Percentiles rank a stretch among this genome's conserved stretches.
These are phyloP conservation scores for Heliornis fulica DNA, from an alignment of 2,113 vertebrate genomes.

Conservation along the genomic window DNA sequence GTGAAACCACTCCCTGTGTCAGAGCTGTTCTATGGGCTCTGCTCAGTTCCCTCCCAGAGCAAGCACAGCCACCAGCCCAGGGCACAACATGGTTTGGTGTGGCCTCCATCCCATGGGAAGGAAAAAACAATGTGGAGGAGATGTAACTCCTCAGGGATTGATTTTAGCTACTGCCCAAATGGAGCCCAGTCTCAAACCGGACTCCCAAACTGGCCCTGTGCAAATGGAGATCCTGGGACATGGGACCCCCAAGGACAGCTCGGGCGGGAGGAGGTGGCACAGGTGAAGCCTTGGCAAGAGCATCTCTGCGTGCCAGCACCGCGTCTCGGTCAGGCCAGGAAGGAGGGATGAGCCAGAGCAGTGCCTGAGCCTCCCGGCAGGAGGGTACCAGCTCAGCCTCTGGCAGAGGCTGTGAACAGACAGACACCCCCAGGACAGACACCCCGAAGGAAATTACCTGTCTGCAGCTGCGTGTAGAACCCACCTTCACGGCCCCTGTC, in stretches of 20 bases:
- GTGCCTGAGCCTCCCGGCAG: background rate
- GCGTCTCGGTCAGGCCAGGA: background rate
- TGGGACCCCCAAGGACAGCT: fast-evolving
- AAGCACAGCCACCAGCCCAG: too few species aligned
- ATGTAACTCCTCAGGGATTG: background rate
- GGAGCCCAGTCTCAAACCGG: background rate
- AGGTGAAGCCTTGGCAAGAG: too few species aligned
- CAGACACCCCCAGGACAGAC: too few species aligned
- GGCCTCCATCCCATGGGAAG: background rate
- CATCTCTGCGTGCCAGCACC: fast-evolving
- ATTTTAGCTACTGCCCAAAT: background rate
- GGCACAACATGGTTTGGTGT: too few species aligned
- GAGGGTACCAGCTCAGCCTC: too few species aligned
- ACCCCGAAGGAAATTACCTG: background rate
- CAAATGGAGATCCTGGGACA: background rate
- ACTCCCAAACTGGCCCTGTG: too few species aligned
- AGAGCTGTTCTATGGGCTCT: background rate
- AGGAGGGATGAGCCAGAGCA: fast-evolving
- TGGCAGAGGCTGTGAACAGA: background rate
- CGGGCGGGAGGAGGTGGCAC: too few species aligned
- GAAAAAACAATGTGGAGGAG: background rate
- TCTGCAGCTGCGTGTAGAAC: background rate
- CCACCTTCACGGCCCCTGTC: background rate
- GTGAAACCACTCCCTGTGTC: too few species aligned
- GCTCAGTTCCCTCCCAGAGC: background rate